These are phyloP conservation scores for Homarus gammarus DNA, from an alignment of 2,888 invertebrate genomes.

Conservation along the genomic window DNA sequence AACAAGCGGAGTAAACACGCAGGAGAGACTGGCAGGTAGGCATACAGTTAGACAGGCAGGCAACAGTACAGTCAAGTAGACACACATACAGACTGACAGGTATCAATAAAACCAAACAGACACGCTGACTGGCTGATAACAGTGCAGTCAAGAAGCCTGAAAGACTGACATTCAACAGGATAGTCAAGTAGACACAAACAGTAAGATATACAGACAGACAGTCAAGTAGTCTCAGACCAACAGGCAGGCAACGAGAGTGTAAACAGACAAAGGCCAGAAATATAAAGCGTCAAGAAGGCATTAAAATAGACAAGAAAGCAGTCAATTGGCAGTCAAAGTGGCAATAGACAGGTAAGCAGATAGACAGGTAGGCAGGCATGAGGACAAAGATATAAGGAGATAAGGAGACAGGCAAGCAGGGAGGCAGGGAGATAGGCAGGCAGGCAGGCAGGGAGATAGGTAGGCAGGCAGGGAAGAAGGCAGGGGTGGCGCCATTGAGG, in stretches of 20 bases:
- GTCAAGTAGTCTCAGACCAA: not conserved
- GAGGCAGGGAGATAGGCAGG: not conserved
- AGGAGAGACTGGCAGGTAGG: not conserved
- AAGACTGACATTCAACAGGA: too few species aligned
- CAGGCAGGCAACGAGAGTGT: too few species aligned
- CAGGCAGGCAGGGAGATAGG: not conserved
- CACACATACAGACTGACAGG: not conserved
- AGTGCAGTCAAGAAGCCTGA: too few species aligned
- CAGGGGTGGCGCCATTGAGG: not conserved
- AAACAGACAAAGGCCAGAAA: too few species aligned
- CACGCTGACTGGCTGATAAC: not conserved
- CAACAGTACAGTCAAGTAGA: not conserved
- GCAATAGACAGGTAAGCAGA: too few species aligned
- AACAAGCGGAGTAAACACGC: too few species aligned
- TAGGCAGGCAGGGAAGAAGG: not conserved
- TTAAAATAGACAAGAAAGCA: not conserved
- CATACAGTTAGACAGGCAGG: not conserved
- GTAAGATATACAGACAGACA: not conserved
- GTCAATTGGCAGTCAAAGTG: not conserved
- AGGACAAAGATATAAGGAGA: too few species aligned
- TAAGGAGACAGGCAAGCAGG: not conserved
- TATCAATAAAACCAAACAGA: not conserved
- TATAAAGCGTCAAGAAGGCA: not conserved
- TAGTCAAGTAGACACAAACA: not conserved
- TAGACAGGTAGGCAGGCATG: too few species aligned